phyloP scores from a whole-genome alignment of 1,140 invertebrate genomes.

The Cyclargus thomasi region DNA sequence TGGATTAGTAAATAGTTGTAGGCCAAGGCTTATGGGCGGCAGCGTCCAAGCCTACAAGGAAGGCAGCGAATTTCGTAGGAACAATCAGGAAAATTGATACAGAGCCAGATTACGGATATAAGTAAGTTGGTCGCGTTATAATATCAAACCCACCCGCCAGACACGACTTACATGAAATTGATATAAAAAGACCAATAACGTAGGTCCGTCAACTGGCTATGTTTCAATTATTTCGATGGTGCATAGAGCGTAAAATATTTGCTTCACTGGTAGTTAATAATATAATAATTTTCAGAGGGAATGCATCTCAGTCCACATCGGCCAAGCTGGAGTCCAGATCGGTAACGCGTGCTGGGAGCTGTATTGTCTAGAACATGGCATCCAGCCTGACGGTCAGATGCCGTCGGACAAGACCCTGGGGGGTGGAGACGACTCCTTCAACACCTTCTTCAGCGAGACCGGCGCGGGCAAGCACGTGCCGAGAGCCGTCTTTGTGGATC shows the following conservation, averaged over 20 bases:
- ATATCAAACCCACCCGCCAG: too few species aligned
- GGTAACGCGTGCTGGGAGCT: constrained; percentile 92
- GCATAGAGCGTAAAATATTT: too few species aligned
- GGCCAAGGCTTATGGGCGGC: too few species aligned
- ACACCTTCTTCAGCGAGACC: constrained; percentile 90
- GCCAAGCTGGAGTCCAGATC: constrained; percentile 93
- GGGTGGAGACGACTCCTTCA: constrained; percentile 85
- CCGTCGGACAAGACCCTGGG: constrained; percentile 83
- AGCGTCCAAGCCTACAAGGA: too few species aligned
- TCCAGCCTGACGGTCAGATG: constrained; percentile 91
- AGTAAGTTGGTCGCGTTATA: too few species aligned
- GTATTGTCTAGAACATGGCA: constrained; percentile 93
- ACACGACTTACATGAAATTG: too few species aligned
- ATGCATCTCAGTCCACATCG: constrained; percentile 91
- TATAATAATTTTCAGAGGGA: constrained; percentile 75
- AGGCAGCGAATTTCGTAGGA: too few species aligned
- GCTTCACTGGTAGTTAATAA: not conserved
- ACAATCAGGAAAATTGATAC: too few species aligned
- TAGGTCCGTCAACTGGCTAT: not conserved
- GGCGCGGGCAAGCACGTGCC: constrained; percentile 85
- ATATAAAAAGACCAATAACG: too few species aligned
- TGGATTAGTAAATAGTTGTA: too few species aligned
- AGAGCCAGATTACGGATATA: too few species aligned
- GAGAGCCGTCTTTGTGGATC: constrained; percentile 79
- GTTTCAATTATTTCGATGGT: not conserved